Base-by-base conservation (phyloP, 2,113 vertebrate genomes). In the Leuciscus idus region DNA sequence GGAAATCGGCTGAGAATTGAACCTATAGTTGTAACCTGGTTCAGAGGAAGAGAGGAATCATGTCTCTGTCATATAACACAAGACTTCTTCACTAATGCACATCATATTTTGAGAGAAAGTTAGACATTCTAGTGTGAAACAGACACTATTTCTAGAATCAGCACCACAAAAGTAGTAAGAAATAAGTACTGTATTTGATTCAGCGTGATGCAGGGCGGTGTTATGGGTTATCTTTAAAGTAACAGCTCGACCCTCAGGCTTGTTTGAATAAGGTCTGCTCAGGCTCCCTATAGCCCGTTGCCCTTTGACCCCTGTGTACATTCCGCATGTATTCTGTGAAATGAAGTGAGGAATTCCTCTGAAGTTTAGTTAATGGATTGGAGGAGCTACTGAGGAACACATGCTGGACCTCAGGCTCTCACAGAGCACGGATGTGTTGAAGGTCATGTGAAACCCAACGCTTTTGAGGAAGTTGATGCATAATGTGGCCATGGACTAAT, bases 231-330 rank as follows among this genome's bases (percentile, higher is more conserved):
- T 81, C 39, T 66, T 50, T 61, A 62, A 61, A 80, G 55, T 39
- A 77, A 7, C 23, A 6, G 13, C 72, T 19, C n/a, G 4, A 26
- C 70, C 89, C 50, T 96, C 95, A 95, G 94, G 93, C 94, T 95
- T 97, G 96, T 97, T 96, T 96, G 95, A 96, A 95, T 95, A 96
- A 96, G 95, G 95, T 93, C 91, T 92, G 93, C 93, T 93, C 94
- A 91, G n/a, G n/a, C 95, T 96, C 96, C 55, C 96, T 96, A 94
- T 94, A 95, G 95, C 95, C 94, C 95, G 92, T 93, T 96, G 96
- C 94, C 96, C 96, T 96, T 95, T 96, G 96, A 96, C 96, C 95
- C 92, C 52, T 88, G 93, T 94, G 94, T 94, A 95, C 95, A 95
- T 95, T 94, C 93, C 91, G 85, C 94, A 95, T 95, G 95, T 95